Percentiles rank a stretch among this genome's conserved stretches.
phyloP scores from a whole-genome alignment of 2,797 vertebrate species.

The Propithecus perrieri region DNA sequence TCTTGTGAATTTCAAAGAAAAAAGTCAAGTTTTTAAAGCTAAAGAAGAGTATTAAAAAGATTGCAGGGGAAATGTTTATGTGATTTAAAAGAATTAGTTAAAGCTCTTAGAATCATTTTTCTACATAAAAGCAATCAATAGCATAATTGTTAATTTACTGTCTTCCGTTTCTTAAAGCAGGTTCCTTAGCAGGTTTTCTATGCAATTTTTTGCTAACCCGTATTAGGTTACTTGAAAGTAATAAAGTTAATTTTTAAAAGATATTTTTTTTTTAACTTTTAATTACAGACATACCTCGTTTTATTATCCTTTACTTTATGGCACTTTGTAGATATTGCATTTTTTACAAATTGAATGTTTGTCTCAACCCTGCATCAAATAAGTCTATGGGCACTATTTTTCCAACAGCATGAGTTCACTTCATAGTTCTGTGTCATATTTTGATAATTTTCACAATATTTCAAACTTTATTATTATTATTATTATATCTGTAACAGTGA shows the following conservation, averaged over 20 bases:
- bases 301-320: background rate
- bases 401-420: background rate
- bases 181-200: background rate
- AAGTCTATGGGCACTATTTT: background rate
- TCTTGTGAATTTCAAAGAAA: conserved; percentile 53
- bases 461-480: background rate
- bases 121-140: conserved; percentile 59
- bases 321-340: background rate
- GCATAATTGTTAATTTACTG: conserved; percentile 52
- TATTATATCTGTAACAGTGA: background rate
- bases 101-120: conserved; percentile 55
- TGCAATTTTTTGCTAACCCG: conserved; percentile 36
- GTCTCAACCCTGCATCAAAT: background rate
- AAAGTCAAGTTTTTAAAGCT: conserved; percentile 36
- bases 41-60: conserved; percentile 41
- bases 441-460: background rate
- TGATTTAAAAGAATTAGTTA: conserved; percentile 57
- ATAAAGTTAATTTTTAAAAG: conserved; percentile 18
- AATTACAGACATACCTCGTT: background rate
- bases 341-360: background rate
- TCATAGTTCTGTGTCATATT: background rate
- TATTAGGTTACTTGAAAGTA: conserved; percentile 50
- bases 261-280: conserved; percentile 43
- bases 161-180: conserved; percentile 1
- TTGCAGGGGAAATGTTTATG: conserved; percentile 41